Base-by-base conservation (phyloP, 2,888 invertebrate species). In the Neoscelio sp. region DNA sequence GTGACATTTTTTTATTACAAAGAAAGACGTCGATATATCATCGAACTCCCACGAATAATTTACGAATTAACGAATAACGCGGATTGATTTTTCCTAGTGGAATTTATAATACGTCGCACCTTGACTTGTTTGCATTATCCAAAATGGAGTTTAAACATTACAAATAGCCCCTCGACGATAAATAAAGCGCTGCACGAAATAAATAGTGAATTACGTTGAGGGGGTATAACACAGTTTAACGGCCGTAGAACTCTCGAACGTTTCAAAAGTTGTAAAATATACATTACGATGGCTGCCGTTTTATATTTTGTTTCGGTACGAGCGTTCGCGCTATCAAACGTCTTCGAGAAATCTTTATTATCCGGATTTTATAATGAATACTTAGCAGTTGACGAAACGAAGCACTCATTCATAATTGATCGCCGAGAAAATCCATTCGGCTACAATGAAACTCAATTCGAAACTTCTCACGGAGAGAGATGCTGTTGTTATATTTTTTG, bases 201-300 rank as follows among this genome's bases (percentile, higher is more conserved):
- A 65, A 65, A 65, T 52, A 42, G 42, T 65, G 42, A 65, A 65
- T 52, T 52, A 52, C 42, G 40, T 52, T 65, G 42, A 65, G 17
- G 65, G 23, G 52, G 33, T 42, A 40, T 52, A 65, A 65, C 42
- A 65, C 50, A 50, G 15, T 50, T 65, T 65, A 65, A 65, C 30
- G 28, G 50, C 64, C 28, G n/a, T 15, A 50, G 30, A 65, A 65
- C 50, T 48, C 50, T 50, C 40, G 50, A 64, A 64, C 28, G 28
- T 40, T 64, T 64, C 40, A 28, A 52, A 65, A 30, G 65, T 42
- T 42, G 50, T 65, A 65, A 65, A 64, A 50, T 64, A 64, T 64
- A 50, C 64, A 64, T 64, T 64, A 64, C 50, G 40, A 40, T 48
- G 50, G 28, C 40, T 13, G 38, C 18, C 40, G 13, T 64, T 50